Evolutionary conservation across 2,888 invertebrate species (phyloP).

Genomic region (Scaptomyza flava): DNA sequence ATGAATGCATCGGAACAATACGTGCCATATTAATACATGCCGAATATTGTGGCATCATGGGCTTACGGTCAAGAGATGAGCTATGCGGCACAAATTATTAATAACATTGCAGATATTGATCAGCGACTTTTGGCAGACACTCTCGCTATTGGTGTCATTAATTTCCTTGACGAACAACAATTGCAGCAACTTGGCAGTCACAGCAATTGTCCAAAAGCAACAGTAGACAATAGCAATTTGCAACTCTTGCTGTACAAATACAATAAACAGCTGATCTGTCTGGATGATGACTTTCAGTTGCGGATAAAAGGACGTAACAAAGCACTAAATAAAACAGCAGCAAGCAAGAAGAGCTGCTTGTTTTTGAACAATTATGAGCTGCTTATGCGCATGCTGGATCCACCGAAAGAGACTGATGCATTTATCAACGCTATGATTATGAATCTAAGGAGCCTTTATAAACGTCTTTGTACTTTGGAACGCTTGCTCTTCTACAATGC

Average conservation of each 20-base stretch:
- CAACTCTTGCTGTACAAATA: conserved; percentile 75
- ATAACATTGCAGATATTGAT: conserved; percentile 76
- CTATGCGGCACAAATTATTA: conserved; percentile 68
- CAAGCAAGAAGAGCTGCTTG: conserved; percentile 66
- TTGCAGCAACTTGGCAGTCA: conserved; percentile 27
- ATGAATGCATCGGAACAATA: too few species aligned
- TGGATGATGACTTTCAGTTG: too few species aligned
- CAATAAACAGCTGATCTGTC: conserved; percentile 74
- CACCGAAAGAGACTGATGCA: too few species aligned
- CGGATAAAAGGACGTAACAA: too few species aligned
- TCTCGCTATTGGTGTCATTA: conserved; percentile 79
- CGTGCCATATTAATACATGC: conserved; percentile 71
- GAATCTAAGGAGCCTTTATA: conserved; percentile 69
- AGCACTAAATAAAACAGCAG: too few species aligned
- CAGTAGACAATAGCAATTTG: conserved; percentile 8
- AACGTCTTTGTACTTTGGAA: conserved; percentile 67
- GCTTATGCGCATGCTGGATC: too few species aligned
- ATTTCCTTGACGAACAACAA: conserved; percentile 73
- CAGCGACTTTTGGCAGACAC: conserved; percentile 76
- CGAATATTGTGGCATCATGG: conserved; percentile 74
- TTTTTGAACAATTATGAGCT: conserved; percentile 80
- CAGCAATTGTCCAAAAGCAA: neutral
- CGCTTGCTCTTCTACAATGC: conserved; percentile 70
- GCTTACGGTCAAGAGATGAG: conserved; percentile 63
- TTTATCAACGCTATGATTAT: conserved; percentile 61